A percentile compares a stretch with the other conserved stretches of the same genome.
Conservation (phyloP, 1,140 invertebrate species). For the Acromyrmex echinatior region DNA sequence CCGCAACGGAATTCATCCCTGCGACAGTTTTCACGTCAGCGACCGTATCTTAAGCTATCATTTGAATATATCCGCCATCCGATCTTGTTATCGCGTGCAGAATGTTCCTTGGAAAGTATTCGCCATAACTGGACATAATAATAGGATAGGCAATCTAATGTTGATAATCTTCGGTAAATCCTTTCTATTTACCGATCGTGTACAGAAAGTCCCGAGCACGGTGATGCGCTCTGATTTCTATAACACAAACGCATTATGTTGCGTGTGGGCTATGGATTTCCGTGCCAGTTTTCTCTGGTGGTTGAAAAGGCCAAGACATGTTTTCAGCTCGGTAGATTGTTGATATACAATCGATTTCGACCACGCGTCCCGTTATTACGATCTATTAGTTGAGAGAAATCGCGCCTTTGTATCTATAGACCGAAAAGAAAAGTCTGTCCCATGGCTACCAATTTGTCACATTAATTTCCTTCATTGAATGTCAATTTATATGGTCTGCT, state of each 20-base stretch:
- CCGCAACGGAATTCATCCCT: background rate
- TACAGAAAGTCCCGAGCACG: background rate
- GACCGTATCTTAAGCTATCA: background rate
- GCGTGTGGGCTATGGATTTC: slow-evolving; percentile 14
- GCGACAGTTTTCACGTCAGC: background rate
- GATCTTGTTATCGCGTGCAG: background rate
- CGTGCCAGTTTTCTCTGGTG: slow-evolving; percentile 39
- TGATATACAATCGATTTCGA: slow-evolving; percentile 13
- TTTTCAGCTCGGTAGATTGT: slow-evolving; percentile 10
- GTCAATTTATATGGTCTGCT: background rate
- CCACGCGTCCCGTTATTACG: background rate
- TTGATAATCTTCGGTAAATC: slow-evolving; percentile 19
- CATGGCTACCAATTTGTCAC: background rate
- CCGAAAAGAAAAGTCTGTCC: background rate
- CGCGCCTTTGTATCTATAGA: background rate
- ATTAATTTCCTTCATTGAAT: slow-evolving; percentile 23
- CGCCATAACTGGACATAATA: background rate
- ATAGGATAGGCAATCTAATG: background rate
- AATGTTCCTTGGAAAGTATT: background rate
- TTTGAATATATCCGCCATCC: background rate
- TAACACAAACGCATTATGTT: slow-evolving; percentile 3
- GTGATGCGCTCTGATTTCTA: slow-evolving; percentile 7
- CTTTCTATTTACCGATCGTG: background rate
- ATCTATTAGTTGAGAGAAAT: slow-evolving; percentile 38
- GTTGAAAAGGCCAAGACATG: background rate